Conservation (phyloP, 2,113 vertebrate species). For the Uria aalge region DNA sequence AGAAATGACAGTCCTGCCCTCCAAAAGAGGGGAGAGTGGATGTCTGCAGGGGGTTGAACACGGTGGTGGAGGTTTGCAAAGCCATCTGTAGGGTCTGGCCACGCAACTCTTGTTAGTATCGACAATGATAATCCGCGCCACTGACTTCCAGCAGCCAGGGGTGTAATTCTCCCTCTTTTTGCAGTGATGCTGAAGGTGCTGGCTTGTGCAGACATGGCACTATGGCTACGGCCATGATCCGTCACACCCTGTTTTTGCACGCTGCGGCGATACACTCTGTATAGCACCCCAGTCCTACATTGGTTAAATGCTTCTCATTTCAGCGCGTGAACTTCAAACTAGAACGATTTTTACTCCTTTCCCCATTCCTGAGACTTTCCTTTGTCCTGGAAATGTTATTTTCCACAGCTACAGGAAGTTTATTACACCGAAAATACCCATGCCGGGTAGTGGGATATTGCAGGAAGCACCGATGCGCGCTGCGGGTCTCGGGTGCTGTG, state of each 20-base stretch:
- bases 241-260: not conserved
- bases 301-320: not conserved
- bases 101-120: not conserved
- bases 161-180: not conserved
- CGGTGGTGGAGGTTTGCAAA: not conserved
- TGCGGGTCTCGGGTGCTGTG: not conserved
- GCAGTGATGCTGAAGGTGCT: not conserved
- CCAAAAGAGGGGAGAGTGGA: not conserved
- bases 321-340: not conserved
- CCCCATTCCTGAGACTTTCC: not conserved
- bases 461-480: not conserved
- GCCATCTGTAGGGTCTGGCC: not conserved
- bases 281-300: not conserved
- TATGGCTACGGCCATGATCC: not conserved
- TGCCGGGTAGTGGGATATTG: fast-evolving
- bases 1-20: not conserved
- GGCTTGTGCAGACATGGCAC: not conserved
- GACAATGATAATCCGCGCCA: not conserved
- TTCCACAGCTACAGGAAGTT: not conserved
- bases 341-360: not conserved
- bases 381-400: not conserved
- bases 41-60: not conserved
- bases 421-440: not conserved
- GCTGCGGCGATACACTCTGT: not conserved
- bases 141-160: not conserved